These are phyloP conservation scores for Ophioninae sp. DNA, from an alignment of 2,888 invertebrate genomes.

Conservation along the genomic window DNA sequence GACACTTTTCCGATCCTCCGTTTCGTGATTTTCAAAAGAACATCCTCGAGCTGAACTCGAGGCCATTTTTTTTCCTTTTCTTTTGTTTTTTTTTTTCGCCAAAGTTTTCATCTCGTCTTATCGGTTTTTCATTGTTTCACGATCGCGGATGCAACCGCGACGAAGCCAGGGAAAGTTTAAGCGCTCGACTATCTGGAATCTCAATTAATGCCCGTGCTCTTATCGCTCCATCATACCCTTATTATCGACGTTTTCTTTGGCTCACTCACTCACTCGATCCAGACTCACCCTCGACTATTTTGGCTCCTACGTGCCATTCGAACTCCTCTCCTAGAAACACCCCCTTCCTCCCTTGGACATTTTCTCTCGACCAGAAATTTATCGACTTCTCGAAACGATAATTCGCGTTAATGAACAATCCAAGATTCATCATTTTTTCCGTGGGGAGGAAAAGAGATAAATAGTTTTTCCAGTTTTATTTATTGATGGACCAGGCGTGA, in stretches of 20 bases:
- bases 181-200: slow-evolving; percentile 74
- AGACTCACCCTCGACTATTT: neutral
- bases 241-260: slow-evolving; percentile 72
- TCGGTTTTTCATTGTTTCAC: slow-evolving; percentile 70
- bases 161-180: slow-evolving; percentile 69
- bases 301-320: neutral
- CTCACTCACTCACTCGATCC: slow-evolving; percentile 5
- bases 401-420: slow-evolving; percentile 24
- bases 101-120: slow-evolving; percentile 14
- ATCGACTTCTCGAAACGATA: slow-evolving; percentile 22
- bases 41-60: neutral
- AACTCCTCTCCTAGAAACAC: neutral
- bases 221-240: slow-evolving; percentile 75
- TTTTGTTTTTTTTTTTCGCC: slow-evolving; percentile 26
- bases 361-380: slow-evolving; percentile 32
- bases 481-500: no score
- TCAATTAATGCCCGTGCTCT: slow-evolving; percentile 76
- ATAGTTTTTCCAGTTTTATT: neutral
- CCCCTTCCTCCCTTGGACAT: slow-evolving; percentile 18
- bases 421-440: slow-evolving; percentile 8
- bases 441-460: neutral
- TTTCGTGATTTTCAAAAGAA: slow-evolving; percentile 31
- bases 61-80: neutral
- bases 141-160: slow-evolving; percentile 68
- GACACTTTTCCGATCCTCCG: slow-evolving; percentile 14